Evolutionary conservation across 2,888 invertebrate genomes (phyloP).

Genomic region (Congeria kusceri): DNA sequence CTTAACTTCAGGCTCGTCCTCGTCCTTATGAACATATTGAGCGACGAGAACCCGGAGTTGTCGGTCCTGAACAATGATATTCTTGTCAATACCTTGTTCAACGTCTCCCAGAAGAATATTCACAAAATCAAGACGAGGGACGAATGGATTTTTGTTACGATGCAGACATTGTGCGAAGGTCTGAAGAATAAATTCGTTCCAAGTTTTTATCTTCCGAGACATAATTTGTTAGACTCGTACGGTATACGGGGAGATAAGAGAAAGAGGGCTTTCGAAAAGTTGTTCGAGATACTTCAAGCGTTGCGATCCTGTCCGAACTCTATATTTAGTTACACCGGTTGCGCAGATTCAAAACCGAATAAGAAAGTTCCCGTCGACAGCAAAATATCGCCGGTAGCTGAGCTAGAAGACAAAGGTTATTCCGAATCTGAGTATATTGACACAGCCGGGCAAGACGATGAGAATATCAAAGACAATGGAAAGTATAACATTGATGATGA

Average conservation of each 20-base stretch:
- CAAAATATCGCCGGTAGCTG: too few species aligned
- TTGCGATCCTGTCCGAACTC: conserved; percentile 48
- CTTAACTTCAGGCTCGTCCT: conserved; percentile 62
- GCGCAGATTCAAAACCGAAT: conserved; percentile 19
- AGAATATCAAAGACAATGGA: too few species aligned
- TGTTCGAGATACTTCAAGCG: conserved; percentile 39
- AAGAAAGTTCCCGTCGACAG: neutral
- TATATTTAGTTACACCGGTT: conserved; percentile 56
- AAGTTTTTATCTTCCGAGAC: conserved; percentile 62
- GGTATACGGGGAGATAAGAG: conserved; percentile 27
- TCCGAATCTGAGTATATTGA: too few species aligned
- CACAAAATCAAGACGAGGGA: conserved; percentile 49
- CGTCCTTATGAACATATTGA: conserved; percentile 61
- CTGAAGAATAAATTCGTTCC: conserved; percentile 55
- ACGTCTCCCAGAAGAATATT: conserved; percentile 61
- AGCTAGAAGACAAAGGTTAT: too few species aligned
- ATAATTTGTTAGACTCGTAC: conserved; percentile 54
- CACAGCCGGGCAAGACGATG: too few species aligned
- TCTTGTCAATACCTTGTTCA: conserved; percentile 63
- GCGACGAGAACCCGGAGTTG: conserved; percentile 51
- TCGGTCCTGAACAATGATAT: conserved; percentile 60
- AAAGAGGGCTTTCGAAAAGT: conserved; percentile 29
- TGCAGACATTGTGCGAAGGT: conserved; percentile 52
- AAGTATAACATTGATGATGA: too few species aligned
- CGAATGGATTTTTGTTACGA: conserved; percentile 60